Evolutionary conservation across 2,113 vertebrate genomes (phyloP).

Genomic region (Microcebus jonahi): DNA sequence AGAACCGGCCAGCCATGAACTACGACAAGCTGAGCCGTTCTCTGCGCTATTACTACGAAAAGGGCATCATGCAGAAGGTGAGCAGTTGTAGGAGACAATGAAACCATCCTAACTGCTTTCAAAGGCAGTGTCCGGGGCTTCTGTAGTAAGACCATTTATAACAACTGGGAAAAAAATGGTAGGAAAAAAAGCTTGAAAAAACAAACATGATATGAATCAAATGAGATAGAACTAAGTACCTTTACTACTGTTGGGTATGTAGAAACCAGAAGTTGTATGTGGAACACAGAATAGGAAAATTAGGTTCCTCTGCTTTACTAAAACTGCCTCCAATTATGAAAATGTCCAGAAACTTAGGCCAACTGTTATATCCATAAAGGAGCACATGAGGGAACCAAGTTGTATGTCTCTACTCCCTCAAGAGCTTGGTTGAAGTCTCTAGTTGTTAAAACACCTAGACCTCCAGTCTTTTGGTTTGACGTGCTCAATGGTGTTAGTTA

Average conservation of each 20-base stretch:
- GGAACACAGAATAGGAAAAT: neutral
- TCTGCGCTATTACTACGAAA: slow-evolving; percentile 98
- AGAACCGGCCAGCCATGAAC: slow-evolving; percentile 98
- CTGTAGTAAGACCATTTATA: neutral
- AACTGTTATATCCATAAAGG: neutral
- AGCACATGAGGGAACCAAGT: neutral
- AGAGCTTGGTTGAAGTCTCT: neutral
- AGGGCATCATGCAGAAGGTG: slow-evolving; percentile 99
- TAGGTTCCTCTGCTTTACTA: neutral
- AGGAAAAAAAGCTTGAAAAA: neutral
- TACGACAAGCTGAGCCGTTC: slow-evolving; percentile 99
- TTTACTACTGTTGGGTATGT: neutral
- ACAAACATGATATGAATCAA: neutral
- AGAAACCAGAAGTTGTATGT: neutral
- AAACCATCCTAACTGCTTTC: neutral
- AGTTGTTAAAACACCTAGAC: neutral
- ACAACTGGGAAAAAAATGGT: neutral
- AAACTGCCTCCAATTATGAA: neutral
- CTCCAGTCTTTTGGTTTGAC: neutral
- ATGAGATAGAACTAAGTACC: neutral
- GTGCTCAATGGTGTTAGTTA: neutral
- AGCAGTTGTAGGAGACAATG: neutral
- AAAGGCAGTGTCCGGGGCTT: neutral
- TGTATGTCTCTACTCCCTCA: neutral
- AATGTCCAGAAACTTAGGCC: neutral